A percentile compares a stretch with the other conserved stretches of the same genome.
phyloP scores from a whole-genome alignment of 2,888 invertebrate genomes.

The Serrognathus titanus region DNA sequence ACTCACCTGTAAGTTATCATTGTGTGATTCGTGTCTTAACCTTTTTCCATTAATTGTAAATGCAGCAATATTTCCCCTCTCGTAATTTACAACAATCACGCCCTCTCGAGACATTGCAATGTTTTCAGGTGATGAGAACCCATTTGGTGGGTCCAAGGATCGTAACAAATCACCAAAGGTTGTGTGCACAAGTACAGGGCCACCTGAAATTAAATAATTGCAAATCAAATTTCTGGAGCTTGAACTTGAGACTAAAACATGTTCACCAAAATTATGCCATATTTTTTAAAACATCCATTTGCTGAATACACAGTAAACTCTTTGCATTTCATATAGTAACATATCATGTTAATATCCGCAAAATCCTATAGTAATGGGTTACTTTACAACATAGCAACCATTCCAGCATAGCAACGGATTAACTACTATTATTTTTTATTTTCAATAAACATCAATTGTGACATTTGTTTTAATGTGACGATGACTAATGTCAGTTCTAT shows the following conservation, averaged over 20 bases:
- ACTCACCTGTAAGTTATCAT: conserved; percentile 88
- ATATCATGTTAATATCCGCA: too few species aligned
- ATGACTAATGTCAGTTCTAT: too few species aligned
- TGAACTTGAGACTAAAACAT: background rate
- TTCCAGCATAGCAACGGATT: too few species aligned
- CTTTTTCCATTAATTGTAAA: conserved; percentile 93
- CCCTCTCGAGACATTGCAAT: conserved; percentile 96
- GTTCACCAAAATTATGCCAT: too few species aligned
- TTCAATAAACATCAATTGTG: too few species aligned
- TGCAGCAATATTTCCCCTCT: conserved; percentile 87
- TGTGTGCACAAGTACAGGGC: conserved; percentile 95
- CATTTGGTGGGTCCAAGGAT: conserved; percentile 78
- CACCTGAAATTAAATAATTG: conserved; percentile 58
- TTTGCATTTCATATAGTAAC: too few species aligned
- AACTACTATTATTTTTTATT: too few species aligned
- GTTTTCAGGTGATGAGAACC: conserved; percentile 75
- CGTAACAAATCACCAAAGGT: conserved; percentile 94
- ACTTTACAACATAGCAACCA: too few species aligned
- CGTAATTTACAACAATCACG: conserved; percentile 90
- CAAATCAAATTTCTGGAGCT: conserved; percentile 2
- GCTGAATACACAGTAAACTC: too few species aligned
- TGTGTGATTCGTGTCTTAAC: conserved; percentile 85
- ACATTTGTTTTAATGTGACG: too few species aligned
- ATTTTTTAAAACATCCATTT: too few species aligned
- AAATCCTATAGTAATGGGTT: too few species aligned